Evolutionary conservation across 2,888 invertebrate genomes (phyloP).

Genomic region (Hirtodrosophila confusa): DNA sequence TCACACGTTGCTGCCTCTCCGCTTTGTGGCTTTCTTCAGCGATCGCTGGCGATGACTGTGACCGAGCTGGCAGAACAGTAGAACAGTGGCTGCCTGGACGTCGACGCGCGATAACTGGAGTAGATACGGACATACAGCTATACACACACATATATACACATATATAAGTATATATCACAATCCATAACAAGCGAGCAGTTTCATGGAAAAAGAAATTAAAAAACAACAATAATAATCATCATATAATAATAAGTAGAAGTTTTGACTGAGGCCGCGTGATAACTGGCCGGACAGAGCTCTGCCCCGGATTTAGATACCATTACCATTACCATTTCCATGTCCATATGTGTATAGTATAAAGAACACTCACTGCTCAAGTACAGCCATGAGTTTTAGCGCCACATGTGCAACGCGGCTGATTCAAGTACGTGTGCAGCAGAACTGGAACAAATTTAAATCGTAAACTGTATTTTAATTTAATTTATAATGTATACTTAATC

Average conservation of each 20-base stretch:
- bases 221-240: conserved; percentile 31
- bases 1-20: conserved; percentile 39
- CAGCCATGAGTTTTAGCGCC: conserved; percentile 71
- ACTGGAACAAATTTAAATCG: neutral
- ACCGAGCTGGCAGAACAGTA: conserved; percentile 25
- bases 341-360: conserved; percentile 24
- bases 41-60: conserved; percentile 39
- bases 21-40: conserved; percentile 49
- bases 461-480: neutral
- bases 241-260: conserved; percentile 40
- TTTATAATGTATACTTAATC: neutral
- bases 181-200: conserved; percentile 20
- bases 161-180: neutral
- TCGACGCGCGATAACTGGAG: conserved; percentile 71
- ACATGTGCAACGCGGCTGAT: conserved; percentile 65
- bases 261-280: conserved; percentile 43
- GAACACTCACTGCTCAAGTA: conserved; percentile 41
- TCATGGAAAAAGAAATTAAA: conserved; percentile 49
- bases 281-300: conserved; percentile 39
- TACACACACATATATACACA: neutral
- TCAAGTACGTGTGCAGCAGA: conserved; percentile 51
- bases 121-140: conserved; percentile 37
- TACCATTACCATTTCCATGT: conserved; percentile 19
- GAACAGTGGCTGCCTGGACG: conserved; percentile 41
- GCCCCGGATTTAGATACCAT: conserved; percentile 20